Base-by-base conservation (phyloP, 2,797 vertebrate species). In the Gymnocypris eckloni region DNA sequence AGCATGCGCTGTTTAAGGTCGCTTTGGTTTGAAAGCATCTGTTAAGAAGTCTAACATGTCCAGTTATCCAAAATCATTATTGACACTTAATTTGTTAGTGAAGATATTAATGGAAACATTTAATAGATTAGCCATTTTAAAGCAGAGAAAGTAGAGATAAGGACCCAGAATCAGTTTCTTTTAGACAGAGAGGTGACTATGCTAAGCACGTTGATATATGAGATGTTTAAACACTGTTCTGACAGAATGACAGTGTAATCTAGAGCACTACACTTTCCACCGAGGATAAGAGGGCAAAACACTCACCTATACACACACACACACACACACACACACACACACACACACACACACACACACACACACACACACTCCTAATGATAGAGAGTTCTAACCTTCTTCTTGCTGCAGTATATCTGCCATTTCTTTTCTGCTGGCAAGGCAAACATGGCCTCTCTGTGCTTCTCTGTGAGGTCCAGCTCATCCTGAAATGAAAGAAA, bases 391-490 rank as follows among this genome's bases (percentile, higher is more conserved):
- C 67, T 94, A 94, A 99, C 98, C 94, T 99, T 99, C 92, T 99
- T 99, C 94, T 99, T 99, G 96, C 98, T 99, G 95, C 98, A 99
- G 94, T 99, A 99, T 93, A 99, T 99, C 90, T 99, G 98, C 98
- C 98, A 99, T 94, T 99, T 99, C 94, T 99, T 99, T 93, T 99
- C 98, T 0, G 97, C 97, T 0, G 98, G 97, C 89, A 99, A 96
- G 5, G 97, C 98, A 13, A 99, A 99, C 98, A 99, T 99, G 91
- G 98, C 98, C 93, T 99, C 98, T 91, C 98, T 96, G 94, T 99
- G 98, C 92, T 99, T 99, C 94, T 99, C 98, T 7, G 97, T 96
- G 89, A 99, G 98, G 94, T 99, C 98, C 66, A 99, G 97, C 92
- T 99, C 98, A 95, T 99, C 98, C 98, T 99, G 91, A 11, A 83